phyloP scores from a whole-genome alignment of 2,888 invertebrate genomes.

The Cataglyphis livida region DNA sequence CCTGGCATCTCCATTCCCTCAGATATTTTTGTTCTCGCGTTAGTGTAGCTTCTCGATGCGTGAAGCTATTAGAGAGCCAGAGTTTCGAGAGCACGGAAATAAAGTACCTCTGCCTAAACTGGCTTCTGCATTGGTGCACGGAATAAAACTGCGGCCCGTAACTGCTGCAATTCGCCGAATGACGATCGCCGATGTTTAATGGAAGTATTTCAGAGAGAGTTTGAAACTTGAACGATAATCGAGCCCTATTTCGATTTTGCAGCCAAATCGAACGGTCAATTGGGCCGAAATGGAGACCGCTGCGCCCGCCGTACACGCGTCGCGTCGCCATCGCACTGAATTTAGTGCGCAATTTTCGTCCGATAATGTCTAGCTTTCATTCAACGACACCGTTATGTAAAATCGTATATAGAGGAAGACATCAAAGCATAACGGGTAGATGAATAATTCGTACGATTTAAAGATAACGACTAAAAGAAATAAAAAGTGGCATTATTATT shows the following conservation, averaged over 20 bases:
- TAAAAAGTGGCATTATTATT: background rate
- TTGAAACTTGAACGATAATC: conserved; percentile 56
- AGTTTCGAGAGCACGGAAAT: conserved; percentile 31
- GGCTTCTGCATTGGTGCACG: conserved; percentile 28
- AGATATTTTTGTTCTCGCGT: conserved; percentile 24
- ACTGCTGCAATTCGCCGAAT: conserved; percentile 50
- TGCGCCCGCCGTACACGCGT: background rate
- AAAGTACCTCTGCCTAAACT: conserved; percentile 37
- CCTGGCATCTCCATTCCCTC: background rate
- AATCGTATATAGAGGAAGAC: conserved; percentile 7
- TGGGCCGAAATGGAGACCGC: conserved; percentile 48
- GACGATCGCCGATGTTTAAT: conserved; percentile 54
- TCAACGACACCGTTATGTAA: conserved; percentile 13
- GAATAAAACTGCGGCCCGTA: conserved; percentile 48
- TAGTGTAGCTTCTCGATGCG: conserved; percentile 31
- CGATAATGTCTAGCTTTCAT: conserved; percentile 21
- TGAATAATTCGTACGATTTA: background rate
- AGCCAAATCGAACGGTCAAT: conserved; percentile 51
- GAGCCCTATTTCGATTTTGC: conserved; percentile 49
- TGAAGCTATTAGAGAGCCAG: conserved; percentile 28
- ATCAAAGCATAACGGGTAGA: background rate
- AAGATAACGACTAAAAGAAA: background rate
- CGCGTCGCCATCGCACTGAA: background rate
- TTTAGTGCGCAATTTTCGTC: conserved; percentile 46
- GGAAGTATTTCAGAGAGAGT: conserved; percentile 44